These are phyloP conservation scores for Salarias fasciatus DNA, from an alignment of 2,797 vertebrate species.

Conservation along the genomic window DNA sequence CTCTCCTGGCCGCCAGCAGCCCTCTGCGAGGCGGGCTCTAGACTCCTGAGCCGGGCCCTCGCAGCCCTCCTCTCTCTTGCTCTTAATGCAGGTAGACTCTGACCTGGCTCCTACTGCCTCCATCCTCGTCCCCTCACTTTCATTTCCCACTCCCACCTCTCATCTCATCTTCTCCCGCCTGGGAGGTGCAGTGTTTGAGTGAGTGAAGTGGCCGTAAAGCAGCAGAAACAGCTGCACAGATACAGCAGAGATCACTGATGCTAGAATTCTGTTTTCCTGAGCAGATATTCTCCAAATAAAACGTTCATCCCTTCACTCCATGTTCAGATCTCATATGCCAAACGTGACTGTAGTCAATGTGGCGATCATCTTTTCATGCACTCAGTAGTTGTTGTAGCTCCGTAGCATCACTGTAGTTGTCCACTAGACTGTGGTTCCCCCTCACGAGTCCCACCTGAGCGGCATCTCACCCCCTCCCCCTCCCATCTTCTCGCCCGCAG, in stretches of 20 bases:
- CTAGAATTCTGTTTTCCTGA: too few relatives aligned
- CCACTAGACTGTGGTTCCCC: not conserved
- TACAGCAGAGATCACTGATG: too few relatives aligned
- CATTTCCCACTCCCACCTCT: slow-evolving; percentile 34
- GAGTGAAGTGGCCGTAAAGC: too few relatives aligned
- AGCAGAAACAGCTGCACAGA: too few relatives aligned
- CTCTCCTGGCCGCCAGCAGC: slow-evolving; percentile 99
- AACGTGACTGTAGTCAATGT: too few relatives aligned
- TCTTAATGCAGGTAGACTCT: slow-evolving; percentile 95
- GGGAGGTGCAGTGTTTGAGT: too few relatives aligned
- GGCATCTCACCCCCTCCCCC: not conserved
- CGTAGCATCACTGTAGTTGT: slow-evolving; percentile 15
- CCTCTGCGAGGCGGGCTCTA: slow-evolving; percentile 98
- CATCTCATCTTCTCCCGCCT: too few relatives aligned
- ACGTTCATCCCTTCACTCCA: too few relatives aligned
- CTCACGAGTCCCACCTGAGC: not conserved
- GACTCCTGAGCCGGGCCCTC: slow-evolving; percentile 88
- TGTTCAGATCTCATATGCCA: too few relatives aligned
- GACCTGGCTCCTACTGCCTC: slow-evolving; percentile 40
- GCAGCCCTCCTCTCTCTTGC: slow-evolving; percentile 94
- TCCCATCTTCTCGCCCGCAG: slow-evolving; percentile 77
- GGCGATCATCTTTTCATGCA: too few relatives aligned
- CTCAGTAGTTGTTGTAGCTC: too few relatives aligned
- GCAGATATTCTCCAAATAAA: too few relatives aligned
- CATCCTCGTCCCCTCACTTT: not conserved